These are phyloP conservation scores for Entomobrya multifasciata DNA, from an alignment of 2,888 invertebrate species.

Conservation along the genomic window DNA sequence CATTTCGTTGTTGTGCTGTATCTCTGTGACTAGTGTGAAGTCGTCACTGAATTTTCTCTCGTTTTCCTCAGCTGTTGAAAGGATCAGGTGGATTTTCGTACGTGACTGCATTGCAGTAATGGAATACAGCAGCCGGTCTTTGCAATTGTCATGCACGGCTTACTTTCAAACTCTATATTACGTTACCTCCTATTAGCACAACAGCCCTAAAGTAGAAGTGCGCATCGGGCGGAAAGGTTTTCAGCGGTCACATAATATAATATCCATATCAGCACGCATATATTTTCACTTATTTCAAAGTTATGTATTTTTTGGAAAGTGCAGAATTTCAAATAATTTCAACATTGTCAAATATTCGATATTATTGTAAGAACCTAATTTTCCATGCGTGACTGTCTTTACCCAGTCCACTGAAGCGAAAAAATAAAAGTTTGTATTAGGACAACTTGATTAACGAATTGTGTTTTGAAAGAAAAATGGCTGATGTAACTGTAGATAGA, in stretches of 20 bases:
- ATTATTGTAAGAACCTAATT: constrained; percentile 26
- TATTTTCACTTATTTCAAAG: not conserved
- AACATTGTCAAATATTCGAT: constrained; percentile 29
- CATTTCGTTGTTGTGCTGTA: not conserved
- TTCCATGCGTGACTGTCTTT: constrained; percentile 58
- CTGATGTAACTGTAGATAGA: too few relatives aligned
- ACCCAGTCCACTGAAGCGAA: constrained; percentile 51
- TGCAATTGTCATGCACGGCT: constrained; percentile 70
- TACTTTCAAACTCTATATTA: constrained; percentile 63
- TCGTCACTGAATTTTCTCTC: constrained; percentile 47
- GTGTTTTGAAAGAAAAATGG: constrained; percentile 17
- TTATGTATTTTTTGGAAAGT: not conserved
- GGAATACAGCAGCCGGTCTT: constrained; percentile 67
- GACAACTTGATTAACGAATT: not conserved
- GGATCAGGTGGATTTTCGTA: constrained; percentile 72
- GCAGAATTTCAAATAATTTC: constrained; percentile 27
- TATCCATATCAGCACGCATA: not conserved
- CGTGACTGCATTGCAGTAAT: constrained; percentile 73
- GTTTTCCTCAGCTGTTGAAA: constrained; percentile 67
- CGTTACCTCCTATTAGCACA: constrained; percentile 56
- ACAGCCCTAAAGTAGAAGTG: constrained; percentile 48
- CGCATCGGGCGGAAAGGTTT: constrained; percentile 42
- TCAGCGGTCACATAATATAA: constrained; percentile 49
- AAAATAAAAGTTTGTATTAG: constrained; percentile 45
- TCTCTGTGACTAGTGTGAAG: not conserved